These are phyloP conservation scores for Pyralis farinalis DNA, from an alignment of 2,888 invertebrate genomes.

Conservation along the genomic window DNA sequence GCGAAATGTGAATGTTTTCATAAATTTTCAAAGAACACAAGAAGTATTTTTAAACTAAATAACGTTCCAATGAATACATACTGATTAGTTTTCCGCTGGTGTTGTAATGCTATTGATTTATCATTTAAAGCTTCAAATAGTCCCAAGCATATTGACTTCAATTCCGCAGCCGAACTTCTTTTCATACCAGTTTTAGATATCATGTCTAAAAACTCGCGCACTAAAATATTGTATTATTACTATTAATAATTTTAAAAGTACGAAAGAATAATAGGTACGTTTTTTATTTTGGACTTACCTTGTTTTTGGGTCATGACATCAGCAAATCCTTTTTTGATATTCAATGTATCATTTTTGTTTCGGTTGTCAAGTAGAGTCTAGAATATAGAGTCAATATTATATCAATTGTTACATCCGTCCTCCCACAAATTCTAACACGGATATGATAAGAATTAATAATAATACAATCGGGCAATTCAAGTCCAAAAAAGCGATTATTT, in stretches of 20 bases:
- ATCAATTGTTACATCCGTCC: too few species aligned
- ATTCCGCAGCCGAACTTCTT: constrained; percentile 84
- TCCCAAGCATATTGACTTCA: constrained; percentile 89
- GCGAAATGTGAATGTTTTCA: too few species aligned
- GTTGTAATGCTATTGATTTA: constrained; percentile 90
- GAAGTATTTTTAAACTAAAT: too few species aligned
- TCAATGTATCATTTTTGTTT: constrained; percentile 85
- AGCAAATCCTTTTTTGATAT: constrained; percentile 84
- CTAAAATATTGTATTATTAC: constrained; percentile 52
- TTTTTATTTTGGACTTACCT: constrained; percentile 70
- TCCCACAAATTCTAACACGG: too few species aligned
- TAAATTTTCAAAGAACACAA: too few species aligned
- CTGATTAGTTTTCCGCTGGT: constrained; percentile 94
- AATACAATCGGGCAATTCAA: too few species aligned
- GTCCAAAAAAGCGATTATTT: too few species aligned
- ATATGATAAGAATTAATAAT: too few species aligned
- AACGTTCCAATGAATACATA: constrained; percentile 50
- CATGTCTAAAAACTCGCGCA: constrained; percentile 87
- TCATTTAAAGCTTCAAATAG: constrained; percentile 92
- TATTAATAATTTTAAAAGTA: too few species aligned
- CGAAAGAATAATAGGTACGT: too few species aligned
- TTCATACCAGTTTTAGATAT: constrained; percentile 66
- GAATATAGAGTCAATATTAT: constrained; percentile 28
- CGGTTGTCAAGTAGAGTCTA: constrained; percentile 87
- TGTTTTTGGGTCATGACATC: constrained; percentile 90